Evolutionary conservation across 2,888 invertebrate genomes (phyloP).

Genomic region (Pandemis cinnamomeana): DNA sequence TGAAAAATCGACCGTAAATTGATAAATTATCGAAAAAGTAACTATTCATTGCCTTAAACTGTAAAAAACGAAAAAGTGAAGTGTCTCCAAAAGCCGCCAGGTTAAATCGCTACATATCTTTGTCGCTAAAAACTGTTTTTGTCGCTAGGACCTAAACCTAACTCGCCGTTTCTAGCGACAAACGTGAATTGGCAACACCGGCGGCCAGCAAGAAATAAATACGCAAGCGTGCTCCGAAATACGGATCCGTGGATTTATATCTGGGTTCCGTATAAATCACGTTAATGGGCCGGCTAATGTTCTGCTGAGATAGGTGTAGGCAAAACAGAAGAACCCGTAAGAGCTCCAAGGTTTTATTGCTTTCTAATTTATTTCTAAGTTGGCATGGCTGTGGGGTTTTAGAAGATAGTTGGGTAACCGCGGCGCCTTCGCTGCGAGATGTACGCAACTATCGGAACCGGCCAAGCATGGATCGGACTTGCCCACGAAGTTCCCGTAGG

Average conservation of each 20-base stretch:
- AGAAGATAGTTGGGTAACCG: not conserved
- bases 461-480: not conserved
- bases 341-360: conserved; percentile 41
- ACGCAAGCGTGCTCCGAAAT: conserved; percentile 61
- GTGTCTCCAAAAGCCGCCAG: too few species aligned
- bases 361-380: conserved; percentile 36
- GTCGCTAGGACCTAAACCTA: too few species aligned
- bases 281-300: conserved; percentile 74
- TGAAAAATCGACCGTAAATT: too few species aligned
- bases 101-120: too few species aligned
- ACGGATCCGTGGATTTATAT: conserved; percentile 68
- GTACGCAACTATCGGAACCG: too few species aligned
- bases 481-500: too few species aligned
- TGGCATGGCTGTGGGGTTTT: conserved; percentile 4
- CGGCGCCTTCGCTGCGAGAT: not conserved
- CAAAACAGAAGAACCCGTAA: conserved; percentile 48
- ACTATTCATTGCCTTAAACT: too few species aligned
- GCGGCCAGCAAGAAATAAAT: conserved; percentile 54
- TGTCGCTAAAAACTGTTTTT: too few species aligned
- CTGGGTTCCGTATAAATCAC: conserved; percentile 70
- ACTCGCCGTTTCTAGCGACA: too few species aligned
- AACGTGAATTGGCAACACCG: too few species aligned
- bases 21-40: too few species aligned
- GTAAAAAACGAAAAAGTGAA: too few species aligned
- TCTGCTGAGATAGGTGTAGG: conserved; percentile 63